Evolutionary conservation across 2,113 vertebrate species (phyloP).

Genomic region (Saguinus imperator): DNA sequence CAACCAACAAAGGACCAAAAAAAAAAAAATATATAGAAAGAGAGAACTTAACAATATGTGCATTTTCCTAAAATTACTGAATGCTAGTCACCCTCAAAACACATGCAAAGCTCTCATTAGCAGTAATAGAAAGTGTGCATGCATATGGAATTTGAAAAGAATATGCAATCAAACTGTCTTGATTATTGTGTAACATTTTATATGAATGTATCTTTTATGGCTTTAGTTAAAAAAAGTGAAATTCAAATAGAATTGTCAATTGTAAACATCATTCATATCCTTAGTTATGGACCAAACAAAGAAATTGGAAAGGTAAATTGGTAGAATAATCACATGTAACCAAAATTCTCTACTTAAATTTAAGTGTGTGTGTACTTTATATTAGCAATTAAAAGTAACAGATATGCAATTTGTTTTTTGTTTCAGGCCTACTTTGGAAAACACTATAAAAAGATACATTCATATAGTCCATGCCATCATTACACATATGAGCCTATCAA

Average conservation of each 20-base stretch:
- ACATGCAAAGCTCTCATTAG: neutral
- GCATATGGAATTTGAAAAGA: neutral
- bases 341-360: neutral
- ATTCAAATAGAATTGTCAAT: neutral
- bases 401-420: neutral
- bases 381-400: neutral
- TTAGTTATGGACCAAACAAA: neutral
- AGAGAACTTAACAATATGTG: slow-evolving; percentile 19
- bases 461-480: neutral
- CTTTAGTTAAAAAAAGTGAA: neutral
- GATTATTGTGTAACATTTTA: neutral
- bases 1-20: neutral
- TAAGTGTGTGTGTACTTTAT: neutral
- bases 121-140: neutral
- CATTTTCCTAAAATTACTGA: slow-evolving; percentile 40
- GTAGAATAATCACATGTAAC: neutral
- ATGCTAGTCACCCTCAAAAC: neutral
- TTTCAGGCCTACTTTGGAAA: neutral
- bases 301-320: neutral
- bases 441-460: neutral
- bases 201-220: neutral
- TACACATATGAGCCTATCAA: neutral
- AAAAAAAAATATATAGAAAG: neutral
- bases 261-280: neutral
- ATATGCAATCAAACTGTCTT: neutral